These are phyloP conservation scores for Upupa epops DNA, from an alignment of 2,113 vertebrate genomes.

Conservation along the genomic window DNA sequence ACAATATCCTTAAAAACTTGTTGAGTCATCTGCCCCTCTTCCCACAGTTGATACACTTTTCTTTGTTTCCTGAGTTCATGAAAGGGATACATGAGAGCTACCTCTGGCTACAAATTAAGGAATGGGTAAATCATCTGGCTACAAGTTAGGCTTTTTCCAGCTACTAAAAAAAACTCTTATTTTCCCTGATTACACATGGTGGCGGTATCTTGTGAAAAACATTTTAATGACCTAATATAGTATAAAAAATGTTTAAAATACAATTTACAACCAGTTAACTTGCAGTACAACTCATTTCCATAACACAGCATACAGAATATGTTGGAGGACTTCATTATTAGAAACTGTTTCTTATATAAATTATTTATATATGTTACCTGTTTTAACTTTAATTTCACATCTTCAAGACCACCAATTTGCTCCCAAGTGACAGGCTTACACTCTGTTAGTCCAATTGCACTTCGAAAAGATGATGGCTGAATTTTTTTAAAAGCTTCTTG, in stretches of 20 bases:
- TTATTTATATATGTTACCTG: constrained; percentile 76
- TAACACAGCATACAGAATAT: neutral
- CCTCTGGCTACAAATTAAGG: neutral
- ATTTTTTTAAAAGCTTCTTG: constrained; percentile 84
- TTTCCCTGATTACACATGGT: neutral
- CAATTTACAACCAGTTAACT: neutral
- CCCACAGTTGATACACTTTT: too few relatives aligned
- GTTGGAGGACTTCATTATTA: neutral
- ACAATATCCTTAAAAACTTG: too few relatives aligned
- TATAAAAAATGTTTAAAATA: neutral
- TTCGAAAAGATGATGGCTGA: constrained; percentile 86
- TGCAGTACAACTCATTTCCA: neutral
- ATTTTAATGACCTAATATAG: neutral
- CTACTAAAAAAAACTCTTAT: neutral
- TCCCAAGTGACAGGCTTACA: constrained; percentile 86
- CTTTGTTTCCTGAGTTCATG: too few relatives aligned
- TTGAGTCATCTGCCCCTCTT: too few relatives aligned
- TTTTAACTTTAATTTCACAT: constrained; percentile 88
- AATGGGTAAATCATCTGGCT: neutral
- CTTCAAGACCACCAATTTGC: constrained; percentile 92
- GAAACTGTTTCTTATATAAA: neutral
- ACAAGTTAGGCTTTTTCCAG: neutral
- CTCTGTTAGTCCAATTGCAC: constrained; percentile 83
- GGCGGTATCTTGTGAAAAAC: neutral
- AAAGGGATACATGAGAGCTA: neutral